Evolutionary conservation across 2,888 invertebrate genomes (phyloP).

Genomic region (Macrosoma leucophasiata): DNA sequence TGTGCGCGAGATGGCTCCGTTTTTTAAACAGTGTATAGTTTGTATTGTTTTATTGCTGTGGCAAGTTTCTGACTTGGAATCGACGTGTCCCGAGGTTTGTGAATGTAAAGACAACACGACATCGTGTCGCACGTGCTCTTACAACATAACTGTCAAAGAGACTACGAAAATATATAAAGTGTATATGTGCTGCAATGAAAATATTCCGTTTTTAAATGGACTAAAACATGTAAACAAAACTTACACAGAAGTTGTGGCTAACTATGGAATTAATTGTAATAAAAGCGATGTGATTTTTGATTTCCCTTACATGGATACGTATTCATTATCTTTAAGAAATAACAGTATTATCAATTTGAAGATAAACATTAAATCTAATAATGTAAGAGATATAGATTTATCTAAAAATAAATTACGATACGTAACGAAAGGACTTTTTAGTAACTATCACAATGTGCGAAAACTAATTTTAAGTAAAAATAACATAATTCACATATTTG

Average conservation of each 20-base stretch:
- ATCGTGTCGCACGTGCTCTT: constrained; percentile 51
- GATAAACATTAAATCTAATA: constrained; percentile 45
- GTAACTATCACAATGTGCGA: constrained; percentile 73
- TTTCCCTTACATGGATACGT: constrained; percentile 44
- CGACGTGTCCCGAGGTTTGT: constrained; percentile 49
- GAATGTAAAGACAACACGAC: constrained; percentile 40
- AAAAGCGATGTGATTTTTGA: constrained; percentile 41
- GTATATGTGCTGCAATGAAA: constrained; percentile 49
- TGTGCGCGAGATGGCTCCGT: constrained; percentile 53
- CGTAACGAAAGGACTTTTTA: constrained; percentile 71
- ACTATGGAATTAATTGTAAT: constrained; percentile 45
- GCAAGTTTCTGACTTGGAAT: constrained; percentile 49
- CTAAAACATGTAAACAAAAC: constrained; percentile 49
- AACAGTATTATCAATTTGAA: constrained; percentile 47
- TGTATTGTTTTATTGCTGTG: constrained; percentile 51
- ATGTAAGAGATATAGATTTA: constrained; percentile 76
- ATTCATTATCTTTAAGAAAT: constrained; percentile 48
- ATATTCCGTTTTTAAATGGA: constrained; percentile 35
- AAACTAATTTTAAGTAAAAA: constrained; percentile 83
- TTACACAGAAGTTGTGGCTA: constrained; percentile 41
- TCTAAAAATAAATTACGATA: constrained; percentile 74
- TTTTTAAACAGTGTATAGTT: constrained; percentile 49
- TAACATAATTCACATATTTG: constrained; percentile 72
- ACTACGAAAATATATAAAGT: constrained; percentile 39
- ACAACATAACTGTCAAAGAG: constrained; percentile 51